These are phyloP conservation scores for Epinephelus coioides DNA, from an alignment of 2,797 vertebrate genomes.

Conservation along the genomic window DNA sequence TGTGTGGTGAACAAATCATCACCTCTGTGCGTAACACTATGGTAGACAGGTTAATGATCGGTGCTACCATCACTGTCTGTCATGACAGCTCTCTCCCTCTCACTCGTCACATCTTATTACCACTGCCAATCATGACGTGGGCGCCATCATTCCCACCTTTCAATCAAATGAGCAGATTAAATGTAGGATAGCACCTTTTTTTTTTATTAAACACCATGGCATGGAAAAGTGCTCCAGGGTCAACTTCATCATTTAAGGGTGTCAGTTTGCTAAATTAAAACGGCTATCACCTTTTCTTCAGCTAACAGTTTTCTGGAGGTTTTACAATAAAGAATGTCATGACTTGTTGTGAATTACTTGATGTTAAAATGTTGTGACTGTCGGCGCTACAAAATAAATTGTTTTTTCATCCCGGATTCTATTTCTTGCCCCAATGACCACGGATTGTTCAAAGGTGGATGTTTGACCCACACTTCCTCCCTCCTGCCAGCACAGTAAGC, in stretches of 20 bases:
- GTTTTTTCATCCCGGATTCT: neutral
- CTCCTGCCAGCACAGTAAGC: neutral
- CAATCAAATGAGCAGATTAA: slow-evolving; percentile 31
- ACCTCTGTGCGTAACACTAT: slow-evolving; percentile 11
- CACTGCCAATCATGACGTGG: slow-evolving; percentile 20
- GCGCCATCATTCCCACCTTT: slow-evolving; percentile 28
- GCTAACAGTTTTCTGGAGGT: slow-evolving; percentile 18
- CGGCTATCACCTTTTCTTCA: slow-evolving; percentile 14
- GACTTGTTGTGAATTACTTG: slow-evolving; percentile 4
- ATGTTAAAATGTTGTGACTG: slow-evolving; percentile 28
- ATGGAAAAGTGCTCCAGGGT: slow-evolving; percentile 25
- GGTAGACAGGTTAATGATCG: slow-evolving; percentile 64
- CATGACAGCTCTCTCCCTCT: slow-evolving; percentile 37
- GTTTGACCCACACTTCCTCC: neutral
- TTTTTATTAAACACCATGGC: slow-evolving; percentile 26
- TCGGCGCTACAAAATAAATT: neutral
- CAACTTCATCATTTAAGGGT: slow-evolving; percentile 19
- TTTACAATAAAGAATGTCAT: slow-evolving; percentile 11
- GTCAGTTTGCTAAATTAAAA: slow-evolving; percentile 41
- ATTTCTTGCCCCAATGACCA: neutral
- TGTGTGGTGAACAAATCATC: slow-evolving; percentile 43
- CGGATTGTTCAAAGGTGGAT: neutral
- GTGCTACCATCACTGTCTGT: slow-evolving; percentile 18
- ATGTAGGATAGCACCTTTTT: neutral
- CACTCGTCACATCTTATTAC: slow-evolving; percentile 59